These are phyloP conservation scores for Spea bombifrons DNA, from an alignment of 2,113 vertebrate genomes.

Conservation along the genomic window DNA sequence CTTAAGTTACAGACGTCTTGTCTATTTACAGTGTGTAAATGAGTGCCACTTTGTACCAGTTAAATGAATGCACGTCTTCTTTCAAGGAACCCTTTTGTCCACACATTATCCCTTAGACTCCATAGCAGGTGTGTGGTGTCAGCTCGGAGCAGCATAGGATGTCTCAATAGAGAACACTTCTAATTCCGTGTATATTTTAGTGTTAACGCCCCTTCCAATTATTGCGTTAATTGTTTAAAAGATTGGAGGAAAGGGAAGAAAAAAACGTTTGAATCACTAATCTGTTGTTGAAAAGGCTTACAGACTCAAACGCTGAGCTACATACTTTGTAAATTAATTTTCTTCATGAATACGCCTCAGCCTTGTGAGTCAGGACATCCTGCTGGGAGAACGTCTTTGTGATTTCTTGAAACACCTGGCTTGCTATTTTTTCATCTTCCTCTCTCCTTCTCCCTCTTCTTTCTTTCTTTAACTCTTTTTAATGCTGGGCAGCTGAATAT, in stretches of 20 bases:
- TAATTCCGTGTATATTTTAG: conserved; percentile 64
- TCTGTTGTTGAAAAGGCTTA: conserved; percentile 69
- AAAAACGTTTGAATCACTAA: conserved; percentile 64
- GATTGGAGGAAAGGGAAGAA: conserved; percentile 58
- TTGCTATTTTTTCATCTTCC: conserved; percentile 44
- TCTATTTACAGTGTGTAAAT: too few species aligned
- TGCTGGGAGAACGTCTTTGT: conserved; percentile 63
- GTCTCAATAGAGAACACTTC: conserved; percentile 60
- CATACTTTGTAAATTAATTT: conserved; percentile 74
- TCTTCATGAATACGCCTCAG: conserved; percentile 69
- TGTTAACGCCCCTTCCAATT: conserved; percentile 66
- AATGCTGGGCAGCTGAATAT: too few species aligned
- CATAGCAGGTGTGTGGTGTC: conserved; percentile 62
- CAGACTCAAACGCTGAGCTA: conserved; percentile 60
- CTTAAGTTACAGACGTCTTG: too few species aligned
- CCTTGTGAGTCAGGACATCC: conserved; percentile 60
- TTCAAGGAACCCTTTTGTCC: background rate
- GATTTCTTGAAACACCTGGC: conserved; percentile 64
- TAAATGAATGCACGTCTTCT: background rate
- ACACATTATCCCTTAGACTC: conserved; percentile 45
- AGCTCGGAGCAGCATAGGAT: conserved; percentile 53
- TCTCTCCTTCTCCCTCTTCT: conserved; percentile 17
- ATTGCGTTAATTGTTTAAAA: conserved; percentile 68
- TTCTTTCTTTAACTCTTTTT: conserved; percentile 16
- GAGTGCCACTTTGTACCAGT: background rate